Base-by-base conservation (phyloP, 2,113 vertebrate species). In the Empidonax alnorum region DNA sequence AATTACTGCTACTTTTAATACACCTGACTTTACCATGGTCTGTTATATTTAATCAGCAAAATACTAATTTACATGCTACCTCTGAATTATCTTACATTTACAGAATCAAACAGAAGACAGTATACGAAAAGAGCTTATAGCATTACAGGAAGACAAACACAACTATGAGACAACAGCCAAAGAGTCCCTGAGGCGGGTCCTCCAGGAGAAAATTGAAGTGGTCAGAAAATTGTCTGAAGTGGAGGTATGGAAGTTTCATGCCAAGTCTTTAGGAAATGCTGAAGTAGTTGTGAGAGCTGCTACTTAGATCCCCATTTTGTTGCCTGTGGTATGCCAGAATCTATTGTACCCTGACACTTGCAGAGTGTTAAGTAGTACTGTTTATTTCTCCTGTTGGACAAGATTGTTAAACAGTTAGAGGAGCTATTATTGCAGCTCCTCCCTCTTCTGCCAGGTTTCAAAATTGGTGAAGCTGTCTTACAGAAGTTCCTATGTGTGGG, bases 131-230 rank as follows among this genome's bases (percentile, higher is more conserved):
- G 99, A 99, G 89, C 98, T 99, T 62, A 96, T 99, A 96, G 98
- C 99, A 77, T 98, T 99, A 87, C 99, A 99, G 85, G 99, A 99
- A 78, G 99, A 99, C 97, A 99, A 99, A 98, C 99, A 99, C 97
- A 99, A 99, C 97, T 99, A 99, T 46, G 99, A 99, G 97, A 99
- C 99, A n/a, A 99, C 99, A 77, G 99, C 99, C 89, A 99, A 99
- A 98, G 99, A 99, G 98, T 99, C 99, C 93, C 98, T 99, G 98
- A 99, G 99, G 98, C 98, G 98, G 97, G 99, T 99, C 95, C 98
- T 99, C 98, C 99, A 99, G 98, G 99, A 99, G 98, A 99, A 99
- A 97, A 99, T 99, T 20, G 99, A 99, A 97, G 99, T 99, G 97
- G 99, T 99, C 97, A 97, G 99, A 95, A 99, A 99, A 98, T 98